A percentile compares a stretch with the other conserved stretches of the same genome.
Evolutionary conservation across 2,888 invertebrate genomes (phyloP).

Genomic region (Malthinus seriepunctatus): DNA sequence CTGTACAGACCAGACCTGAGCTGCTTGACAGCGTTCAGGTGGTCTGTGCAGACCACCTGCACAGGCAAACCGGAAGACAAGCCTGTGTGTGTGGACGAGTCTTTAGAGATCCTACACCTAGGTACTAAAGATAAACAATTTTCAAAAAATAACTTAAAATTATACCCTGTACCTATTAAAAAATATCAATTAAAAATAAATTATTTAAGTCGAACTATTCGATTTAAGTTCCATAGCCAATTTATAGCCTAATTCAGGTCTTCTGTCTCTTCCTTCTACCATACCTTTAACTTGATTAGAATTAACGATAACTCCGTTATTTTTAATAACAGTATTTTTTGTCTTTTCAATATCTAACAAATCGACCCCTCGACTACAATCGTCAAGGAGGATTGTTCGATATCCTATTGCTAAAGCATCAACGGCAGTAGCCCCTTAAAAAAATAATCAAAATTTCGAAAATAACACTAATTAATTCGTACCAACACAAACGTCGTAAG

Average conservation of each 20-base stretch:
- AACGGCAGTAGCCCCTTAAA: conserved; percentile 78
- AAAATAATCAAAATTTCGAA: conserved; percentile 2
- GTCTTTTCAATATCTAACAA: conserved; percentile 82
- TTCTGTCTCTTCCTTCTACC: conserved; percentile 85
- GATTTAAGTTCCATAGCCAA: conserved; percentile 79
- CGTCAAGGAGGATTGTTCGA: conserved; percentile 85
- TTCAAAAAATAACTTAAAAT: no score
- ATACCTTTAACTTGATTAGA: conserved; percentile 82
- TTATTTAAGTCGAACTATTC: conserved; percentile 13
- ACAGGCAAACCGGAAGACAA: no score
- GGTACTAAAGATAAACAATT: no score
- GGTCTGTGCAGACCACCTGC: no score
- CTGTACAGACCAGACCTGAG: no score
- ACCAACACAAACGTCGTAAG: conserved; percentile 95
- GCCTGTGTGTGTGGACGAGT: no score
- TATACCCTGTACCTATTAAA: no score
- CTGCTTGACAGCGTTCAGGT: no score
- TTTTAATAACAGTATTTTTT: conserved; percentile 72
- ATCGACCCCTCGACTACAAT: conserved; percentile 89
- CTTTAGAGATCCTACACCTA: no score
- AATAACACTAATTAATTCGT: conserved; percentile 41
- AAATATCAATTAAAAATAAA: neutral
- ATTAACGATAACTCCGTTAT: conserved; percentile 80
- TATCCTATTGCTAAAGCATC: conserved; percentile 91
- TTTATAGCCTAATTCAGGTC: conserved; percentile 87